Conservation (phyloP, 2,797 vertebrate genomes). For the Oryzias sinensis region DNA sequence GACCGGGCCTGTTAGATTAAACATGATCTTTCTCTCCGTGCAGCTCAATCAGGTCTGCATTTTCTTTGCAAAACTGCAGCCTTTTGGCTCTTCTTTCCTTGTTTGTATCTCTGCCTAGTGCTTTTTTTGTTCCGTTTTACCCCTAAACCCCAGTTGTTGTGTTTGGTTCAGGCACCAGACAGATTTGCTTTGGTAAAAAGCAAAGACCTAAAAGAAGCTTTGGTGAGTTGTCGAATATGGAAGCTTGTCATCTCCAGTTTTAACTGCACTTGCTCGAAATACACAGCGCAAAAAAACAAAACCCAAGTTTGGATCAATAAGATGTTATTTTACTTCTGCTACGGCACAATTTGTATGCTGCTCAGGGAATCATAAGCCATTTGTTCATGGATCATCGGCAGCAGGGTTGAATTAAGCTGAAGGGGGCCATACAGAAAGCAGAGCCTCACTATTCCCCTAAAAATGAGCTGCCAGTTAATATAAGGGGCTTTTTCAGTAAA, state of each 20-base stretch:
- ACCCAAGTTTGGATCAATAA: constrained; percentile 55
- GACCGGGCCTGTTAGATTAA: constrained; percentile 16
- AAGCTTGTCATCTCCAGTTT: constrained; percentile 12
- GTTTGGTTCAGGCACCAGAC: constrained; percentile 1
- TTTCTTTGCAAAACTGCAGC: constrained; percentile 26
- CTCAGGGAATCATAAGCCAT: constrained; percentile 41
- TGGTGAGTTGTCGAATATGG: constrained; percentile 8
- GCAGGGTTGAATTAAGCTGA: constrained; percentile 32
- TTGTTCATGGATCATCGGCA: constrained; percentile 46
- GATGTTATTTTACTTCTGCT: constrained; percentile 51
- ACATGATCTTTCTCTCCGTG: constrained; percentile 19
- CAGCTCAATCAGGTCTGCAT: constrained; percentile 24
- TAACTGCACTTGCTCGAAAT: constrained; percentile 20
- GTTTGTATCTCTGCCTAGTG: constrained; percentile 13
- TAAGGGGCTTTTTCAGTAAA: constrained; percentile 10
- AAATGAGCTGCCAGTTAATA: background rate
- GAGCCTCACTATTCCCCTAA: background rate
- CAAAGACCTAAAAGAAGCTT: constrained; percentile 11
- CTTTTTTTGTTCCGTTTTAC: constrained; percentile 3
- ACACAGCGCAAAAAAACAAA: constrained; percentile 48
- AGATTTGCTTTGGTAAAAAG: constrained; percentile 7
- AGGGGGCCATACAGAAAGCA: constrained; percentile 3
- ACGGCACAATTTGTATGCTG: constrained; percentile 55
- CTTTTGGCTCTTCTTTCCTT: constrained; percentile 14
- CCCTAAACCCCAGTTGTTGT: background rate